Evolutionary conservation across 2,113 vertebrate genomes (phyloP).

Genomic region (Neoarius graeffei): DNA sequence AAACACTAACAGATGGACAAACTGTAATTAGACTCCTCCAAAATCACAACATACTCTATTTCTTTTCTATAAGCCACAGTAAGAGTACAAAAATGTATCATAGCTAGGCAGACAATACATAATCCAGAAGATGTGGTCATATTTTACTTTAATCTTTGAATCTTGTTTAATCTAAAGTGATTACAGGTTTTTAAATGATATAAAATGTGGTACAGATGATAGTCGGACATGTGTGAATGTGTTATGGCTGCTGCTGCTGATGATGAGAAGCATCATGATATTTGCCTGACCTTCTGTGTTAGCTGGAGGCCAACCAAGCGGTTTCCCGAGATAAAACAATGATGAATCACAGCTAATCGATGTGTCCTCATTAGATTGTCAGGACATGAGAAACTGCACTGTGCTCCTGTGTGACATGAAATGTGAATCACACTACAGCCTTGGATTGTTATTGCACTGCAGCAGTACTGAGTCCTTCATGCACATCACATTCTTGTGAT

Average conservation of each 20-base stretch:
- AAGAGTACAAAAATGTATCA: background rate
- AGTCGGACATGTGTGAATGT: background rate
- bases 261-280: background rate
- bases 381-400: background rate
- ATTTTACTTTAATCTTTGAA: background rate
- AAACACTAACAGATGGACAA: background rate
- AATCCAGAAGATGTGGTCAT: background rate
- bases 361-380: slow-evolving; percentile 26
- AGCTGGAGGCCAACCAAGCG: slow-evolving; percentile 3
- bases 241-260: background rate
- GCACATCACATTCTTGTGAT: background rate
- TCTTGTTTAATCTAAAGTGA: background rate
- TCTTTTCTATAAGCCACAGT: background rate
- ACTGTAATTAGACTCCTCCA: background rate
- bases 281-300: slow-evolving; percentile 5
- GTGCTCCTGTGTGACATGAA: background rate
- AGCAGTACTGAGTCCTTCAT: background rate
- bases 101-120: background rate
- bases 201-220: background rate
- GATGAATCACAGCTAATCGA: slow-evolving; percentile 26
- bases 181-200: background rate
- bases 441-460: background rate
- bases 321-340: slow-evolving; percentile 1
- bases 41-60: background rate
- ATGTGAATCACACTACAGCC: background rate